Conservation (phyloP, 2,888 invertebrate species). For the Macrophya alboannulata region DNA sequence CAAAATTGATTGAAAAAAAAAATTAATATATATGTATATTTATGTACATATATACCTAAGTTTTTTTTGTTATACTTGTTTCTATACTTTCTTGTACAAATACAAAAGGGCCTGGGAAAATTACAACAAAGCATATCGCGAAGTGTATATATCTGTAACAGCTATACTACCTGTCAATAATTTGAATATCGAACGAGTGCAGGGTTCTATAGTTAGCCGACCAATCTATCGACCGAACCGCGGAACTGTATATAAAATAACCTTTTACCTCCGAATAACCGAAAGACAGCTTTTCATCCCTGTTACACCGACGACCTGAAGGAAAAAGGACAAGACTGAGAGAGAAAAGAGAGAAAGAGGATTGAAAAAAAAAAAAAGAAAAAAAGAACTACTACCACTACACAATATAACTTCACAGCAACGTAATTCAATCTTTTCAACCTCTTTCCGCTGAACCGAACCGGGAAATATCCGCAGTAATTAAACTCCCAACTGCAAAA, state of each 20-base stretch:
- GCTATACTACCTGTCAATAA: constrained; percentile 37
- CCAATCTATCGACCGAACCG: constrained; percentile 17
- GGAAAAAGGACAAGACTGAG: not conserved
- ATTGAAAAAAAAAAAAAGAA: not conserved
- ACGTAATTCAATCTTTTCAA: not conserved
- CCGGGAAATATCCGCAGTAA: constrained; percentile 42
- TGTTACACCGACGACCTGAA: not conserved
- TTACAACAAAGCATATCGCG: not conserved
- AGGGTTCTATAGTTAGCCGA: not conserved
- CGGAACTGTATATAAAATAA: not conserved
- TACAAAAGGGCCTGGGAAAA: not conserved
- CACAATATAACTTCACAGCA: not conserved
- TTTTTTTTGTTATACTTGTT: not conserved
- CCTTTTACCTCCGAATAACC: not conserved
- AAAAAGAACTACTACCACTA: not conserved
- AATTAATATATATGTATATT: too few species aligned
- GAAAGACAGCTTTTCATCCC: not conserved
- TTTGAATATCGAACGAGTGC: constrained; percentile 42
- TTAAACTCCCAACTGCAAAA: constrained; percentile 13
- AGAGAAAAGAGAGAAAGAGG: not conserved
- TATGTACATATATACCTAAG: too few species aligned
- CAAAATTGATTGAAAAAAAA: too few species aligned
- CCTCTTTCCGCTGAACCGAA: not conserved
- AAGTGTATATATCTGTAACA: not conserved
- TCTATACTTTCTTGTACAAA: not conserved